Percentiles rank a stretch among this genome's conserved stretches.
These are phyloP conservation scores for Papio anubis DNA, from an alignment of 2,113 vertebrate genomes.

Conservation along the genomic window DNA sequence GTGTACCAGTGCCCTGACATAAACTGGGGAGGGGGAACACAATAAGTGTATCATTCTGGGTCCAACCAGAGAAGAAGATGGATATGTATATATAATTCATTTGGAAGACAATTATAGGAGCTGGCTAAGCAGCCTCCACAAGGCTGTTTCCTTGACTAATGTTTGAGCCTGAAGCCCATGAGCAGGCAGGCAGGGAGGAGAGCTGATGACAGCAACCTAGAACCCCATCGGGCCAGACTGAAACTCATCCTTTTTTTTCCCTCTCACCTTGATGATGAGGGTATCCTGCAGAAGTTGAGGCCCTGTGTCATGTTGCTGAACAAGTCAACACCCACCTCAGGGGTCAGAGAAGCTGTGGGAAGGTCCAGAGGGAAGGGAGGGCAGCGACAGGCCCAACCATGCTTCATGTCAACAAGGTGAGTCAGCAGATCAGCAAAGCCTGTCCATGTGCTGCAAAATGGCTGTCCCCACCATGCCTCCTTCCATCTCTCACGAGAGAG, in stretches of 20 bases:
- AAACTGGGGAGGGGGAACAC: background rate
- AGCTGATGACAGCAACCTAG: background rate
- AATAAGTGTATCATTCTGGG: background rate
- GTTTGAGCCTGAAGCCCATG: background rate
- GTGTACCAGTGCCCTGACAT: background rate
- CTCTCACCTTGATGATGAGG: background rate
- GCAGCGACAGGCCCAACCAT: rapidly evolving
- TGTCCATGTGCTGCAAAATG: rapidly evolving
- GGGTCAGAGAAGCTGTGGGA: background rate
- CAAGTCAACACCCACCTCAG: background rate
- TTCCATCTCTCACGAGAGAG: background rate
- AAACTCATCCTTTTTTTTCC: background rate
- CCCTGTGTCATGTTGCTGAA: background rate
- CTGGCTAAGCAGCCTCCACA: background rate
- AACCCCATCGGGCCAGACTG: background rate
- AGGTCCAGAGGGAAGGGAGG: background rate
- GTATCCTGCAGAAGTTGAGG: background rate
- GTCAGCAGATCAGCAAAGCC: rapidly evolving
- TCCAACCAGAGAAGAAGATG: background rate
- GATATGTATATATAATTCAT: background rate
- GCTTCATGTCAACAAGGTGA: rapidly evolving
- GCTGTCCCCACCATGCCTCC: rapidly evolving
- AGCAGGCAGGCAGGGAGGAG: no score
- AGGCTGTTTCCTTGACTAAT: background rate
- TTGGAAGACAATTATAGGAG: background rate